These are phyloP conservation scores for Glomeris marginata DNA, from an alignment of 2,888 invertebrate species.

Conservation along the genomic window DNA sequence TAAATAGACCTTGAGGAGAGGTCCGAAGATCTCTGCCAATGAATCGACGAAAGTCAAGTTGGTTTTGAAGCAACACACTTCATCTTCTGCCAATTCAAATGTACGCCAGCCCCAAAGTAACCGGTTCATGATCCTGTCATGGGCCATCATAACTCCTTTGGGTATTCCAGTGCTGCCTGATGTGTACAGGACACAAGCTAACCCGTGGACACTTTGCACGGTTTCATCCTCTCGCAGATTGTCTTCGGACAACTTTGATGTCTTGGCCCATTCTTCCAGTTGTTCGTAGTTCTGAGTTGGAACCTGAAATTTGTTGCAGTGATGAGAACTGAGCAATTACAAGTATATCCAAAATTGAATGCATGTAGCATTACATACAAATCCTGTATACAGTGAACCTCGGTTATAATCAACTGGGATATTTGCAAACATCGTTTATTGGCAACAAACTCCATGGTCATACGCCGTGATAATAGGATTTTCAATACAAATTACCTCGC, in stretches of 20 bases:
- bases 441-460: too few species aligned
- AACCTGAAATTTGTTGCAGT: too few species aligned
- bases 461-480: too few species aligned
- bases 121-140: slow-evolving; percentile 48
- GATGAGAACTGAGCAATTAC: too few species aligned
- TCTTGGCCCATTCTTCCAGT: background rate
- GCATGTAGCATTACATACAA: too few species aligned
- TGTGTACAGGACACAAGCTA: slow-evolving; percentile 62
- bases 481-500: too few species aligned
- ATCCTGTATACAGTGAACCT: too few species aligned
- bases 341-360: too few species aligned
- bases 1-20: slow-evolving; percentile 53
- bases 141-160: slow-evolving; percentile 34
- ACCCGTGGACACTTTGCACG: slow-evolving; percentile 25
- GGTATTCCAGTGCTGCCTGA: slow-evolving; percentile 82
- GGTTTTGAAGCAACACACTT: slow-evolving; percentile 70
- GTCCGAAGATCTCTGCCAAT: slow-evolving; percentile 74
- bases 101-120: slow-evolving; percentile 74
- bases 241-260: background rate
- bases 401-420: too few species aligned
- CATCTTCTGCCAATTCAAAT: slow-evolving; percentile 58
- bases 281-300: too few species aligned
- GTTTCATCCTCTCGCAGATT: background rate
- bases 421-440: too few species aligned
- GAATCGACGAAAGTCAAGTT: slow-evolving; percentile 84